These are phyloP conservation scores for Phenacoccus solenopsis DNA, from an alignment of 1,140 invertebrate species.

Conservation along the genomic window DNA sequence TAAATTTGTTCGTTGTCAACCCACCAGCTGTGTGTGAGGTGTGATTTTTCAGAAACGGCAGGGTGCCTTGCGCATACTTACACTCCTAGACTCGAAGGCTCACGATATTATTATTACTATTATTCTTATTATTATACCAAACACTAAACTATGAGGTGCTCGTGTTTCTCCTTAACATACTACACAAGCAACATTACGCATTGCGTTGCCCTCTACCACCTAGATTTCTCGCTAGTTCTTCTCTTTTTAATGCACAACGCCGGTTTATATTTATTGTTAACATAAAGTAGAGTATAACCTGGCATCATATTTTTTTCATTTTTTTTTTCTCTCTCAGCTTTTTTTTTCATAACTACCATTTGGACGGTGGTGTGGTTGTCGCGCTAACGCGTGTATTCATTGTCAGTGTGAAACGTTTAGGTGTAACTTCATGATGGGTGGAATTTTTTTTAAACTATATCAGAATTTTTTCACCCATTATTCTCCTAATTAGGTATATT, in stretches of 20 bases:
- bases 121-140: slow-evolving; percentile 5
- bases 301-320: slow-evolving; percentile 5
- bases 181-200: neutral
- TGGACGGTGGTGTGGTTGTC: neutral
- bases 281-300: slow-evolving; percentile 15
- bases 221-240: neutral
- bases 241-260: slow-evolving; percentile 7
- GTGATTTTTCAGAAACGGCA: slow-evolving; percentile 9
- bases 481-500: no score
- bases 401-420: neutral
- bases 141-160: slow-evolving; percentile 7
- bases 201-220: neutral
- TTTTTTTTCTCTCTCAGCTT: no score
- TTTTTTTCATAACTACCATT: neutral
- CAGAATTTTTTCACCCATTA: no score
- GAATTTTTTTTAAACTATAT: no score
- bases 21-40: slow-evolving; percentile 16
- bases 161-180: neutral
- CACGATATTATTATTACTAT: slow-evolving; percentile 14
- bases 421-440: neutral
- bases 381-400: neutral
- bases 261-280: slow-evolving; percentile 13
- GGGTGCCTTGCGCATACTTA: slow-evolving; percentile 4
- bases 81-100: slow-evolving; percentile 4
- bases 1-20: slow-evolving; percentile 18